phyloP scores from a whole-genome alignment of 1,140 invertebrate genomes.

The Aphelenchoides avenae region DNA sequence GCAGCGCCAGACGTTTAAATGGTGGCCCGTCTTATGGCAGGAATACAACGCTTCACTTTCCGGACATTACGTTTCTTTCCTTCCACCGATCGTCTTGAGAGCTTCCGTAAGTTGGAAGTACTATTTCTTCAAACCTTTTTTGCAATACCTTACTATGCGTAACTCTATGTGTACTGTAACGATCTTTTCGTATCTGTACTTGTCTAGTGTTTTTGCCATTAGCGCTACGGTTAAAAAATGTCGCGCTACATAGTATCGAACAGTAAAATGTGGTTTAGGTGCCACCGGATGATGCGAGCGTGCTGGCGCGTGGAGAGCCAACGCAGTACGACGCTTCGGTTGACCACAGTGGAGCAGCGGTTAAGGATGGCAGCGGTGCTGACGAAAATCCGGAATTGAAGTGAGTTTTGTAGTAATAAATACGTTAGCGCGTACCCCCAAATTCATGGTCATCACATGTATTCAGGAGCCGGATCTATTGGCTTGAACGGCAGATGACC shows the following conservation, averaged over 20 bases:
- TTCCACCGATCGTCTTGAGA: conserved; percentile 48
- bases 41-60: conserved; percentile 50
- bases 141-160: no score
- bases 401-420: no score
- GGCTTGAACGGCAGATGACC: conserved; percentile 45
- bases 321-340: no score
- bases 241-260: no score
- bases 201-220: no score
- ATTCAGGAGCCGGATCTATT: conserved; percentile 41
- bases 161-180: no score
- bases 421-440: background rate
- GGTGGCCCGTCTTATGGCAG: conserved; percentile 48
- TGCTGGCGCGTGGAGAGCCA: no score
- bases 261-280: conserved; percentile 14
- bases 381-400: background rate
- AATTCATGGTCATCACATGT: background rate
- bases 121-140: background rate
- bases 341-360: background rate
- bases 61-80: conserved; percentile 49
- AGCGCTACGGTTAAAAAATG: no score
- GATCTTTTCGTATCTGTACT: no score
- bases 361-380: conserved; percentile 4
- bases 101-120: conserved; percentile 16
- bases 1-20: conserved; percentile 45
- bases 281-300: conserved; percentile 21